Base-by-base conservation (phyloP, 2,113 vertebrate species). In the Tachycineta bicolor region DNA sequence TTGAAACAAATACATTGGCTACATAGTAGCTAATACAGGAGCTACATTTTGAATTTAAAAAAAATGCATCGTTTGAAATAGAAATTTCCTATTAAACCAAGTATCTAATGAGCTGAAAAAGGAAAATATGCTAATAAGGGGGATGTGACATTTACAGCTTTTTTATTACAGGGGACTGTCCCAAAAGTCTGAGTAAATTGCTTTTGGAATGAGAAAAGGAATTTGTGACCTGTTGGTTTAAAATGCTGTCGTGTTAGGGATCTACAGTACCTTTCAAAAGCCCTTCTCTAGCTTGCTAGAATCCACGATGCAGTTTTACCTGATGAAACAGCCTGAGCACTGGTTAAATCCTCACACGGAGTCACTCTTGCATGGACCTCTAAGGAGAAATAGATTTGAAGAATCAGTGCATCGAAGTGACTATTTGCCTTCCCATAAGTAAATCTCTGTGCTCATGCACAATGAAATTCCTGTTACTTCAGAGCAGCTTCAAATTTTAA, bases 241-340 rank as follows among this genome's bases (percentile, higher is more conserved):
- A 88, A 83, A 53, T 75, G 46, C 74, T 62, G 44, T 46, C 20
- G 63, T 63, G 55, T 56, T 71, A 68, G 64, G 63, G 63, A 39
- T 93, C 41, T 70, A 91, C 28, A 0, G 59, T 75, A 83, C 25
- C 25, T 75, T 86, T 80, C 55, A 60, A 71, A 84, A 86, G 52
- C 9, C 56, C 50, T 76, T 85, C n/a, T 68, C 26, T 83, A 50
- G 83, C 93, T 96, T 96, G 64, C 87, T 96, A 67, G 85, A 95
- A 93, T 91, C 96, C 89, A 50, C 33, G 58, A 75, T 95, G 93
- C 76, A 56, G 79, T 93, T 96, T 58, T 94, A 62, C 95, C 94
- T 78, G 80, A 46, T 95, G 26, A 59, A 93, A 56, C 67, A 70
- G 59, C 50, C 71, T 62, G 43, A 81, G 41, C 69, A 44, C 47